Evolutionary conservation across 2,888 invertebrate genomes (phyloP).

Genomic region (Willowsia nigromaculata): DNA sequence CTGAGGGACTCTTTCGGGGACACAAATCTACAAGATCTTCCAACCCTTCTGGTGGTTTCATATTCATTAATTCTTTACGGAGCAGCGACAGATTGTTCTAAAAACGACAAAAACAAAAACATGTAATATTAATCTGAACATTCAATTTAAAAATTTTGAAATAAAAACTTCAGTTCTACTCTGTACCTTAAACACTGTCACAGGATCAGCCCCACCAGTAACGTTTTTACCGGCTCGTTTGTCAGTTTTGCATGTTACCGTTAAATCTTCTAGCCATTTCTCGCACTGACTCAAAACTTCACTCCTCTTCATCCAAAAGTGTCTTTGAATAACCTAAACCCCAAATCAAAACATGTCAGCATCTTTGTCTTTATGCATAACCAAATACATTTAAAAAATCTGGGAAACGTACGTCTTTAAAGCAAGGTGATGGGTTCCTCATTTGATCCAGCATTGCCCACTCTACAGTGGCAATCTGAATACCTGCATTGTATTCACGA

Average conservation of each 20-base stretch:
- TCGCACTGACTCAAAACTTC: conserved; percentile 94
- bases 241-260: conserved; percentile 89
- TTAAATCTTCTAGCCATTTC: conserved; percentile 90
- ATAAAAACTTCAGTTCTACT: too few species aligned
- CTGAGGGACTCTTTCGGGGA: conserved; percentile 47
- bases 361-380: too few species aligned
- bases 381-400: too few species aligned
- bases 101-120: conserved; percentile 21
- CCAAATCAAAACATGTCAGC: too few species aligned
- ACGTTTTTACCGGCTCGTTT: conserved; percentile 84
- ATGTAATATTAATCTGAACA: background rate
- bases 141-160: too few species aligned
- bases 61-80: conserved; percentile 91
- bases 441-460: conserved; percentile 98
- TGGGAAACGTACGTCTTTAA: conserved; percentile 86
- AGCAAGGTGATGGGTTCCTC: conserved; percentile 92
- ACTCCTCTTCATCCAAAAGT: conserved; percentile 96
- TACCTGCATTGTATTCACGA: conserved; percentile 96
- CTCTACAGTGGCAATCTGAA: conserved; percentile 95
- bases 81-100: conserved; percentile 91
- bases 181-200: conserved; percentile 79
- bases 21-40: conserved; percentile 85
- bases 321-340: conserved; percentile 90
- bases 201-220: conserved; percentile 76
- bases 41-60: conserved; percentile 89